These are phyloP conservation scores for Steatornis caripensis DNA, from an alignment of 2,113 vertebrate genomes.

Conservation along the genomic window DNA sequence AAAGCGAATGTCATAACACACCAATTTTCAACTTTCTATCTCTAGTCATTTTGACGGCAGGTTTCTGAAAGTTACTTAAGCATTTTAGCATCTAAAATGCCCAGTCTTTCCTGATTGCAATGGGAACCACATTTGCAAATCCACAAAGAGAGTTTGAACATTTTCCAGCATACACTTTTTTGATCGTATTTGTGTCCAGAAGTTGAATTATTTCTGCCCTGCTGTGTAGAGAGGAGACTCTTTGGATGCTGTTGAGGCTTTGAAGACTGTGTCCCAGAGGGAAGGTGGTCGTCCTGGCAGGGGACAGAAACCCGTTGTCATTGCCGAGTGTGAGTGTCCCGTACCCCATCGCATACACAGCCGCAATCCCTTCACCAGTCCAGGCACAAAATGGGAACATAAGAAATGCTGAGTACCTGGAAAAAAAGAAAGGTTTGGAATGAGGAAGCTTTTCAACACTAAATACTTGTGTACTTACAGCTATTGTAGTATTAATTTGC, in stretches of 20 bases:
- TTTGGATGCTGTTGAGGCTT: neutral
- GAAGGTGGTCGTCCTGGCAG: neutral
- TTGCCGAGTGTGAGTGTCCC: neutral
- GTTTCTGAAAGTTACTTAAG: constrained; percentile 38
- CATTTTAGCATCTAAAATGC: constrained; percentile 32
- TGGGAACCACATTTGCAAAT: neutral
- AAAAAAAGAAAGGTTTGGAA: neutral
- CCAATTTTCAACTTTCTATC: constrained; percentile 50
- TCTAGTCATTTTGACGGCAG: constrained; percentile 1
- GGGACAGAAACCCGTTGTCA: fast-evolving
- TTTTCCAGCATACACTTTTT: neutral
- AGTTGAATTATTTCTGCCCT: neutral
- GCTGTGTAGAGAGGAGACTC: neutral
- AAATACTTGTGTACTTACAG: neutral
- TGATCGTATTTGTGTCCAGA: neutral
- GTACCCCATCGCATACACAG: neutral
- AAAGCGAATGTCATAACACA: constrained; percentile 35
- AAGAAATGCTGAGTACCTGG: neutral
- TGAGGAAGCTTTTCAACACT: neutral
- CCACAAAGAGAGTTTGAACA: neutral
- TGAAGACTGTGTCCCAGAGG: neutral
- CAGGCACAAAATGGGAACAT: neutral
- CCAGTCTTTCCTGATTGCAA: neutral
- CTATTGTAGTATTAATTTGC: neutral
- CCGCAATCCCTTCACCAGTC: neutral